Evolutionary conservation across 2,888 invertebrate species (phyloP), one percentile per base, ranked within the genome.

Genomic region (Ormyrus labotus): DNA sequence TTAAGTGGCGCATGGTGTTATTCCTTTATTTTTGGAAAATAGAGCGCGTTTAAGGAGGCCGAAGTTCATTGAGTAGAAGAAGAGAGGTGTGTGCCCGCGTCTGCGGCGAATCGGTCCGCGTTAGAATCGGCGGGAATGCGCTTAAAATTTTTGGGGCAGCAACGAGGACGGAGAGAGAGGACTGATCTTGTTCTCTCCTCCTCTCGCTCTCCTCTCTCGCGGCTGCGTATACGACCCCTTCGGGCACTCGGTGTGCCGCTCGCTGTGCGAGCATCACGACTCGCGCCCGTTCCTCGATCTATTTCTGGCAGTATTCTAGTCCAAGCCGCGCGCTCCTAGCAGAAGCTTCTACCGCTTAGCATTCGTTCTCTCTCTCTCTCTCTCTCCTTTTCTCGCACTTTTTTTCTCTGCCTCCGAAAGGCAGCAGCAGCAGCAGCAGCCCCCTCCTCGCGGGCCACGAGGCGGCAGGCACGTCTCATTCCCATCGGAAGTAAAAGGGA

Each of bases 291-390:
- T 9, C 50, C 63, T 6, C 48, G 71, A 69, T 68, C 80, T 80
- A 80, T 80, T 80, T 80, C 80, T 69, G 74, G 69, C 70, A 70
- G 74, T 75, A 67, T 71, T 78, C 81, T 78, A 78, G 76, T 80
- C 72, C 82, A 65, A 79, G 72, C 45, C 57, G 68, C 50, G 78
- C 71, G 51, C 72, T 79, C 63, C 60, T 51, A 34, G 79, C 48
- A 57, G 79, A 68, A 69, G 63, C 73, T 69, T 68, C 63, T 63
- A 47, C 57, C 64, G 55, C 6, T 48, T 48, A 47, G 64, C 34
- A 73, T 75, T 68, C 67, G 48, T 19, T 34, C 13, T 48, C 19
- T 50, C 45, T 11, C 73, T 13, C 63, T 70, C 4, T 34, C 34
- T 34, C 34, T 34, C 34, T 34, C 34, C 34, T 34, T 34, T 34